Evolutionary conservation across 2,888 invertebrate genomes (phyloP), one percentile per base, ranked within the genome.

Genomic region (Drosophila neonasuta): DNA sequence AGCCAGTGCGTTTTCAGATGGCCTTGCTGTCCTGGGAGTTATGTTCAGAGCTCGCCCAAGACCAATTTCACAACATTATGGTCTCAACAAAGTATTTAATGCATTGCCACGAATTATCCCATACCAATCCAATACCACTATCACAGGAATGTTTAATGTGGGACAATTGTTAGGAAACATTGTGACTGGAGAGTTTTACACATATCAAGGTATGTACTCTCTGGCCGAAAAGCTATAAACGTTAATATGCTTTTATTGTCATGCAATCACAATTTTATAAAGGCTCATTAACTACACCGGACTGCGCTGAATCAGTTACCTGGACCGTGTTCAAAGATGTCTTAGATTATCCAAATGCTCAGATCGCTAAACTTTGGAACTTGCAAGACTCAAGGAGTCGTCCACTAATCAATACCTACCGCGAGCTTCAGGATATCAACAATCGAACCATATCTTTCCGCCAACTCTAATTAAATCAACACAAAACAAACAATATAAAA

Each of bases 261-360:
- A 36, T 11, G n/a, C 36, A 36, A 5, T 36, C n/a, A 36, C 11
- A n/a, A 36, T 20, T 17, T 5, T 11, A 30, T 9, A 30, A 4
- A 48, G 95, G 95, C 0, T 95, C 95, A 0, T 91, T 95, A 50
- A 95, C 95, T 1, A 95, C 95, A 0, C 95, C 95, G 0, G 91
- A 77, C 10, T 95, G 95, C 86, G 92, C 93, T 55, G 95, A 95
- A 86, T 92, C 92, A 0, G 94, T 95, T 20, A 92, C 92, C 2
- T 95, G 95, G 95, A 94, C 94, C n/a, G 92, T 95, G 0, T 92
- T 94, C 57, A 90, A 90, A 0, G 90, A 92, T n/a, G 90, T 91
- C 7, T 78, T 92, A 6, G 88, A 91, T 0, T 89, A 93, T 52
- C 65, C 80, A 0, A 30, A 45, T 6, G 55, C 61, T 0, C 76